These are phyloP conservation scores for Ictalurus punctatus DNA, from an alignment of 2,113 vertebrate species.

Conservation along the genomic window DNA sequence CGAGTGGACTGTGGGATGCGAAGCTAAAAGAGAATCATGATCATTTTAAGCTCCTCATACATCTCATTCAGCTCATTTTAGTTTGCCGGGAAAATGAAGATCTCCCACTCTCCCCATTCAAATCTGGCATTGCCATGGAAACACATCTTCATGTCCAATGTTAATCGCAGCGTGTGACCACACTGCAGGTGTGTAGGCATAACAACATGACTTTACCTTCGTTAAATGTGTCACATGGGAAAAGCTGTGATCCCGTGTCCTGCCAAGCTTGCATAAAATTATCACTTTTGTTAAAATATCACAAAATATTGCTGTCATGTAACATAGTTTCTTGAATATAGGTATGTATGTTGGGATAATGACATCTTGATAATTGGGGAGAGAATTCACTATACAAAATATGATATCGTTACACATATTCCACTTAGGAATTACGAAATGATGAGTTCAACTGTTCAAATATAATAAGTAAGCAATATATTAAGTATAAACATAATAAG, in stretches of 20 bases:
- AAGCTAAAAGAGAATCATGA: not conserved
- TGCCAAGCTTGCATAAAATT: not conserved
- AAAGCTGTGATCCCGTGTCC: not conserved
- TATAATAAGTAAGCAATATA: not conserved
- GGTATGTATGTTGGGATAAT: not conserved
- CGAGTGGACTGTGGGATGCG: not conserved
- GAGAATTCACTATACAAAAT: not conserved
- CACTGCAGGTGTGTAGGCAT: constrained; percentile 6
- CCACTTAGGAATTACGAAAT: not conserved
- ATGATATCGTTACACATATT: not conserved
- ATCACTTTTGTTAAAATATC: not conserved
- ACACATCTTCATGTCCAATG: constrained; percentile 40
- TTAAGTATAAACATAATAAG: too few relatives aligned
- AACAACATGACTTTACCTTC: constrained; percentile 5
- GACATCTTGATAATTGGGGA: not conserved
- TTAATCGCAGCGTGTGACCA: constrained; percentile 7
- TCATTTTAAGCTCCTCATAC: not conserved
- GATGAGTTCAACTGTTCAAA: not conserved
- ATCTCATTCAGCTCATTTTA: constrained; percentile 21
- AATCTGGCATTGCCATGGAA: constrained; percentile 47
- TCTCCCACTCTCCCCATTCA: not conserved
- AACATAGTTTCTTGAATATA: not conserved
- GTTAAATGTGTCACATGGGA: not conserved
- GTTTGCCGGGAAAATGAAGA: constrained; percentile 16
- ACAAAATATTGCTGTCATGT: not conserved